Percentiles rank a stretch among this genome's conserved stretches.
phyloP scores from a whole-genome alignment of 2,113 vertebrate genomes.

The Lophius piscatorius region DNA sequence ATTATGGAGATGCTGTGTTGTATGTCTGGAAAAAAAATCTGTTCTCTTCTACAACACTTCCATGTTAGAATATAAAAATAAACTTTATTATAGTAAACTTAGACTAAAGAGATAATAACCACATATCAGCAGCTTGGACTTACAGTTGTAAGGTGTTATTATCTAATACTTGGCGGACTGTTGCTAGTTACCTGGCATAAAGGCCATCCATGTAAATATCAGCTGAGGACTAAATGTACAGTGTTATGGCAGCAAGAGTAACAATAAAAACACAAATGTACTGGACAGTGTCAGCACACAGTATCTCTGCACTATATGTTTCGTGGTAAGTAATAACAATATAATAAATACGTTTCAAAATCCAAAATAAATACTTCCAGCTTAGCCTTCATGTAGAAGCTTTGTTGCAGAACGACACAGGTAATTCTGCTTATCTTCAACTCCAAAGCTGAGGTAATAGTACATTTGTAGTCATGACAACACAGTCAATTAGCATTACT shows the following conservation, averaged over 20 bases:
- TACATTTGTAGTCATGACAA: constrained; percentile 42
- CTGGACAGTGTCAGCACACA: constrained; percentile 43
- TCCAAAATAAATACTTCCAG: constrained; percentile 16
- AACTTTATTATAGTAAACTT: constrained; percentile 71
- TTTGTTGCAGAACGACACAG: not conserved
- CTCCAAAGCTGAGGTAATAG: constrained; percentile 37
- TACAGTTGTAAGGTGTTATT: constrained; percentile 71
- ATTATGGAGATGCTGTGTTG: constrained; percentile 23
- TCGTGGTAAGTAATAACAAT: constrained; percentile 14
- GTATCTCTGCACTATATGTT: constrained; percentile 22
- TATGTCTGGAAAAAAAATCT: constrained; percentile 28
- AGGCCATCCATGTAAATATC: constrained; percentile 55
- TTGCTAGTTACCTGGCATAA: constrained; percentile 73
- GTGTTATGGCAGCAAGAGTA: constrained; percentile 45
- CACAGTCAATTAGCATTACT: constrained; percentile 33
- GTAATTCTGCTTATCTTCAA: constrained; percentile 5
- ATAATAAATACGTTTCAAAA: constrained; percentile 10
- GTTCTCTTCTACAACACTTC: constrained; percentile 40
- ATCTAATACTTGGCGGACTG: constrained; percentile 67
- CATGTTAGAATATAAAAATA: constrained; percentile 79
- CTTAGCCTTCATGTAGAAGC: constrained; percentile 6
- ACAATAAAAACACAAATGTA: constrained; percentile 30
- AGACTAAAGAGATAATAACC: constrained; percentile 69
- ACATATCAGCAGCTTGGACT: constrained; percentile 76
- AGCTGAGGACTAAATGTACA: constrained; percentile 46